Evolutionary conservation across 2,888 invertebrate genomes (phyloP), one percentile per base, ranked within the genome.

Genomic region (Andricus curvator): DNA sequence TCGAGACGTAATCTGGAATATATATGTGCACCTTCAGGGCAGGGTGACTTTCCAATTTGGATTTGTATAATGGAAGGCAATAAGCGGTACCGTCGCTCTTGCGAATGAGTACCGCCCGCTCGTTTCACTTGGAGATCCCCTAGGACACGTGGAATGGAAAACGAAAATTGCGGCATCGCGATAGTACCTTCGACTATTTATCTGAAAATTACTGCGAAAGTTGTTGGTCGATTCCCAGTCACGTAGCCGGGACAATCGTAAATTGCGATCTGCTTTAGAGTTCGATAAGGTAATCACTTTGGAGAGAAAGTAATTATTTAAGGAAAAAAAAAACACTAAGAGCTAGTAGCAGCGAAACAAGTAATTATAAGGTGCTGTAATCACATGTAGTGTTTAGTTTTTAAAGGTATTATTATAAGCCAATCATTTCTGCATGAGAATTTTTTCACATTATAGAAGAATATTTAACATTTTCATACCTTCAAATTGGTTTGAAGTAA

Each of bases 41-140:
- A 77, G 44, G 25, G 65, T 44, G 80, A 78, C 78, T 80, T 78
- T 80, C 68, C 80, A 80, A 80, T 80, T 80, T 80, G 80, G 80
- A 80, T 80, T 80, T 80, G 80, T 80, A 80, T 80, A 80, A 80
- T 80, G 70, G 77, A 78, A 78, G 62, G 78, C 70, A 80, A 78
- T 80, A 80, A 80, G 80, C 68, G 78, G 80, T 64, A 68, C 64
- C 56, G 76, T 37, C 74, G 56, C 74, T 74, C 74, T 74, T 37
- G 56, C 56, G 74, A 74, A 74, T 74, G 74, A 74, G 56, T n/a
- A 44, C 48, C 44, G 25, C 68, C 48, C 68, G 56, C 56, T 74
- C 74, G 74, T 74, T 56, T 74, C 33, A 74, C 56, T 51, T 51
- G n/a, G n/a, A 13, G 33, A 74, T 74, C 56, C 74, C 74, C 13